Evolutionary conservation across 2,113 vertebrate genomes (phyloP).

Genomic region (Xiphophorus hellerii): DNA sequence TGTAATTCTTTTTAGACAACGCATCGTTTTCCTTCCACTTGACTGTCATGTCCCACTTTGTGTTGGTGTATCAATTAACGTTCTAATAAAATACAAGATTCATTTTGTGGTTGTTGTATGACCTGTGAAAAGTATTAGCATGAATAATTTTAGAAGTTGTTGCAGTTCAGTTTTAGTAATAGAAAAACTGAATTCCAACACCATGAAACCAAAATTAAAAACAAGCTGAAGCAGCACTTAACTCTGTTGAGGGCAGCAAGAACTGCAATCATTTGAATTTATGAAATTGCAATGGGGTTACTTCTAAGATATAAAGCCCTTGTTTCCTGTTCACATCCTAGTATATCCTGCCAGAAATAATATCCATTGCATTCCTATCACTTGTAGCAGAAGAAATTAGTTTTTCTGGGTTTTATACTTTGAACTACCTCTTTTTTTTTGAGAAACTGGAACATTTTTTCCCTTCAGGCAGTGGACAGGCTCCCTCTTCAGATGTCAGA

Average conservation of each 20-base stretch:
- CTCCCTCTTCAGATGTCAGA: constrained; percentile 49
- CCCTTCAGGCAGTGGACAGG: constrained; percentile 23
- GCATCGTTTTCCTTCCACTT: too few species aligned
- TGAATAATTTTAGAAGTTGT: too few species aligned
- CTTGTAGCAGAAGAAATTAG: constrained; percentile 17
- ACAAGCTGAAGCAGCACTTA: background rate
- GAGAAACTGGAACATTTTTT: constrained; percentile 34
- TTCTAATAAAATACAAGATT: background rate
- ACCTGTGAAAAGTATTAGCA: too few species aligned
- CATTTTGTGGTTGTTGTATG: too few species aligned
- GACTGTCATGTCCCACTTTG: background rate
- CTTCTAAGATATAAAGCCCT: background rate
- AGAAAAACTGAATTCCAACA: background rate
- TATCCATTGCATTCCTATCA: constrained; percentile 1
- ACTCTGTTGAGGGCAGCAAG: background rate
- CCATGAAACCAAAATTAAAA: background rate
- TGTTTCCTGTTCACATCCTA: constrained; percentile 1
- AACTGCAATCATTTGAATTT: background rate
- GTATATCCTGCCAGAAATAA: constrained; percentile 15
- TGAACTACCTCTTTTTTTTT: constrained; percentile 25
- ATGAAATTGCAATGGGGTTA: background rate
- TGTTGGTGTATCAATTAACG: too few species aligned
- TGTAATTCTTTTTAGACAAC: background rate
- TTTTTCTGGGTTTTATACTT: constrained; percentile 28
- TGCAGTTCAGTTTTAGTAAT: too few species aligned